A percentile compares a stretch with the other conserved stretches of the same genome.
Evolutionary conservation across 1,140 invertebrate genomes (phyloP).

Genomic region (Drosophila grimshawi): DNA sequence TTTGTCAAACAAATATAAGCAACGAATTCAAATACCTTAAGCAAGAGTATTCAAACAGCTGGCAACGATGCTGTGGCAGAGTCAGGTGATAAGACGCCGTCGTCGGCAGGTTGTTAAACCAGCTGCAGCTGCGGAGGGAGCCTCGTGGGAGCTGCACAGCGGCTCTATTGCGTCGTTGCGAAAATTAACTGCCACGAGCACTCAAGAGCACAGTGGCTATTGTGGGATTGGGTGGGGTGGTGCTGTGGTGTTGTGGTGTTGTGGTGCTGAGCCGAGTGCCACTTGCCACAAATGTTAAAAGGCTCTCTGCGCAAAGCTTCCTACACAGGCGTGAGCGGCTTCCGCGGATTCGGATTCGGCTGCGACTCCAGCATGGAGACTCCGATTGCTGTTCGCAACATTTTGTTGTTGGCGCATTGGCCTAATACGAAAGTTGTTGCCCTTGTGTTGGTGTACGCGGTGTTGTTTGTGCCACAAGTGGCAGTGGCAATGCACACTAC

Average conservation of each 20-base stretch:
- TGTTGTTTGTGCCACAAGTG: conserved; percentile 70
- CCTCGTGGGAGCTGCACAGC: conserved; percentile 65
- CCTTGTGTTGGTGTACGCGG: conserved; percentile 74
- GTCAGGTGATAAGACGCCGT: conserved; percentile 74
- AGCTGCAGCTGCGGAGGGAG: conserved; percentile 53
- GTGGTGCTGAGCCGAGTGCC: not conserved
- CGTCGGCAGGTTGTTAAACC: conserved; percentile 69
- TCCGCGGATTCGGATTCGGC: conserved; percentile 41
- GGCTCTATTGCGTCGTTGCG: conserved; percentile 74
- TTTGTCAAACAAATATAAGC: too few relatives aligned
- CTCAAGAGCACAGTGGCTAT: conserved; percentile 14
- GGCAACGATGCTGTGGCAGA: conserved; percentile 15
- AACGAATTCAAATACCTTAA: not conserved
- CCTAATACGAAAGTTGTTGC: conserved; percentile 83
- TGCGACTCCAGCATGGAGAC: conserved; percentile 54
- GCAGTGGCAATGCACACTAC: conserved; percentile 62
- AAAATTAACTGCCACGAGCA: conserved; percentile 71
- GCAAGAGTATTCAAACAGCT: conserved; percentile 50
- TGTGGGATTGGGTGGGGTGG: conserved; percentile 1
- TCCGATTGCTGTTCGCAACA: conserved; percentile 39
- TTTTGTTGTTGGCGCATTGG: conserved; percentile 54
- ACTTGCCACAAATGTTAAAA: conserved; percentile 67
- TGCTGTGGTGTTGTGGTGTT: not conserved
- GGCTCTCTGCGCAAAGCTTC: conserved; percentile 64
- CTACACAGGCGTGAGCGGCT: conserved; percentile 62